Base-by-base conservation (phyloP, 1,140 invertebrate genomes). In the Drosophila mauritiana region DNA sequence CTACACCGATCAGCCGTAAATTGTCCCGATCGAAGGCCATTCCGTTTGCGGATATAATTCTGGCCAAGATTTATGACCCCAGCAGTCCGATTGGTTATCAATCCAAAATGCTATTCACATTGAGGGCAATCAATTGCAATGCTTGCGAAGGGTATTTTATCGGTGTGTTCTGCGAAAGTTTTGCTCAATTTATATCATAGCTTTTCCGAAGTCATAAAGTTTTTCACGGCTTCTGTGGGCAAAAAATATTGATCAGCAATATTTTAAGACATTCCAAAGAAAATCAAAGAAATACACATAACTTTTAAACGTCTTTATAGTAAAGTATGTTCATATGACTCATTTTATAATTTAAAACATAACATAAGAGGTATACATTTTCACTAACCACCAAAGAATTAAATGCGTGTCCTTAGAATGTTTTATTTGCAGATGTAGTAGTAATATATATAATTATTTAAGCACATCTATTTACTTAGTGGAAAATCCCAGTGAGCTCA, bases 1-100 rank as follows among this genome's bases (percentile, higher is more conserved):
- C 49, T 48, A 68, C 37, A 34, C 25, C 17, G 11, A 39, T 54
- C 49, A 31, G 42, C 61, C 37, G 62, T 68, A 68, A 68, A 68
- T 68, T 68, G 45, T 46, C 17, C 63, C 51, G 27, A 39, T 15
- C 37, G 51, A 48, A 70, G 67, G 67, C 69, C 27, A 17, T n/a
- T 37, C 4, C 56, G 8, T 49, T 34, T 17, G 25, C 58, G 11
- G 58, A 54, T 48, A 68, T 54, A 68, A 48, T 68, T 70, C 8
- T 34, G 4, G 8, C 0, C 12, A 3, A 31, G 67, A 70, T 70
- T 48, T 68, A 56, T 70, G 27, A 17, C 17, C 22, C 25, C n/a
- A 31, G 39, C 17, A 17, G 17, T 17, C 1, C 13, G 25, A 2
- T 31, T 7, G n/a, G 11, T 25, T 70, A 70, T 70, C 36, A 55